Base-by-base conservation (phyloP, 2,888 invertebrate species). In the Pristionchus arcanus region DNA sequence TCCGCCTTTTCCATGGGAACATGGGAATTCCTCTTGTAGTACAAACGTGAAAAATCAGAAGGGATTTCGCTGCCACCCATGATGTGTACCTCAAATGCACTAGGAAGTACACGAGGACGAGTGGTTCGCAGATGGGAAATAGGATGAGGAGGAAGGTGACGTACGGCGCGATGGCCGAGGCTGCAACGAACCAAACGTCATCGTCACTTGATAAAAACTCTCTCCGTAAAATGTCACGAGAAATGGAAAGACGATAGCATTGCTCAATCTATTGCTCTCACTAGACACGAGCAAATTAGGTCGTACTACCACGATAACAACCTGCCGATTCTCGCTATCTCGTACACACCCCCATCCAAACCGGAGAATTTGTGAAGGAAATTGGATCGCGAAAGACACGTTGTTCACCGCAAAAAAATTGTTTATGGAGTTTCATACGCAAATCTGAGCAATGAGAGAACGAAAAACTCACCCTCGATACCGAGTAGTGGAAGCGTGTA, bases 91-190 rank as follows among this genome's bases (percentile, higher is more conserved):
- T 42, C 28, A 81, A 28, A 34, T 81, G 81, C 5, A 81, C 81
- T 25, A 81, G 49, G 15, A 81, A 81, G 49, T 53, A 81, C 7
- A 81, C 81, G n/a, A 81, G 49, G 0, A 81, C 81, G n/a, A 81
- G 81, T 21, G 81, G 81, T 81, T 81, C 81, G 49, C 25, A 53
- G 28, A 81, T 81, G 25, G 81, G 81, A 81, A 81, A 81, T 15
- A 81, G 25, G 11, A 81, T 49, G 13, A 81, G 49, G 28, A 81
- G 49, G 21, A 81, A 81, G n/a, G 81, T 53, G 15, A 81, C 81
- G 37, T 49, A 81, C 5, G 81, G 81, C 53, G 81, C 31, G 81
- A 81, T 81, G 42, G 25, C 7, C 11, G 81, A 81, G 11, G 49
- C 81, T 81, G 81, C n/a, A n/a, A n/a, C n/a, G n/a, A n/a, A n/a